Evolutionary conservation across 1,140 invertebrate genomes (phyloP).

Genomic region (Leptinotarsa lineolata): DNA sequence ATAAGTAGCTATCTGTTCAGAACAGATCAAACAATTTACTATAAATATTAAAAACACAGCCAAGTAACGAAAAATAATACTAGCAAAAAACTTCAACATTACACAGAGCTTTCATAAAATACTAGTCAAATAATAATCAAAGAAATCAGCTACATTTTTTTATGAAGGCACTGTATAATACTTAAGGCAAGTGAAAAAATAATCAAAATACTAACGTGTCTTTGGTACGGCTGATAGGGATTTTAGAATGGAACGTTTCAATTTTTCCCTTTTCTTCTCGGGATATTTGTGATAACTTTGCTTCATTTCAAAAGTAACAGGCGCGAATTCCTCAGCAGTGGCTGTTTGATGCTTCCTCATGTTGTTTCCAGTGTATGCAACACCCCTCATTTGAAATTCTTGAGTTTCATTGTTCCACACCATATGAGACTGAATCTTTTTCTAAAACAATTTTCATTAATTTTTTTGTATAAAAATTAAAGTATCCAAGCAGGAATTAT

Average conservation of each 20-base stretch:
- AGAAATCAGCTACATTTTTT: neutral
- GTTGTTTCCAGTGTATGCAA: slow-evolving; percentile 99
- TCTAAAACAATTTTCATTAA: slow-evolving; percentile 59
- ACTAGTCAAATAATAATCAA: neutral
- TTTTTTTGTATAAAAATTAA: neutral
- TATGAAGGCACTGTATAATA: slow-evolving; percentile 14
- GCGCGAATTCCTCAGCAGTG: slow-evolving; percentile 35
- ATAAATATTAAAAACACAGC: slow-evolving; percentile 11
- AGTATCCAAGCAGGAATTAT: too few relatives aligned
- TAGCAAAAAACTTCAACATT: slow-evolving; percentile 5
- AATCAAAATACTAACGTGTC: slow-evolving; percentile 29
- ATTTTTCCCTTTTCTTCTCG: slow-evolving; percentile 44
- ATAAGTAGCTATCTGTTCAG: slow-evolving; percentile 11
- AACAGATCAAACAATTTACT: slow-evolving; percentile 8
- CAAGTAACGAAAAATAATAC: slow-evolving; percentile 13
- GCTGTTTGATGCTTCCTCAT: slow-evolving; percentile 74
- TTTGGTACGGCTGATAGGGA: slow-evolving; percentile 40
- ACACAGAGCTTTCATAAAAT: slow-evolving; percentile 15
- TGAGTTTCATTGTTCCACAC: slow-evolving; percentile 98
- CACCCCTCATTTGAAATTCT: slow-evolving; percentile 97
- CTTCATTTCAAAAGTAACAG: slow-evolving; percentile 47
- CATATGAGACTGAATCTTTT: slow-evolving; percentile 89
- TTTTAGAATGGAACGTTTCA: slow-evolving; percentile 37
- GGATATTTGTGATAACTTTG: slow-evolving; percentile 51
- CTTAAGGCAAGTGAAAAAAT: slow-evolving; percentile 8